A percentile compares a stretch with the other conserved stretches of the same genome.
Conservation (phyloP, 2,888 invertebrate genomes). For the Diplazon laetatorius region DNA sequence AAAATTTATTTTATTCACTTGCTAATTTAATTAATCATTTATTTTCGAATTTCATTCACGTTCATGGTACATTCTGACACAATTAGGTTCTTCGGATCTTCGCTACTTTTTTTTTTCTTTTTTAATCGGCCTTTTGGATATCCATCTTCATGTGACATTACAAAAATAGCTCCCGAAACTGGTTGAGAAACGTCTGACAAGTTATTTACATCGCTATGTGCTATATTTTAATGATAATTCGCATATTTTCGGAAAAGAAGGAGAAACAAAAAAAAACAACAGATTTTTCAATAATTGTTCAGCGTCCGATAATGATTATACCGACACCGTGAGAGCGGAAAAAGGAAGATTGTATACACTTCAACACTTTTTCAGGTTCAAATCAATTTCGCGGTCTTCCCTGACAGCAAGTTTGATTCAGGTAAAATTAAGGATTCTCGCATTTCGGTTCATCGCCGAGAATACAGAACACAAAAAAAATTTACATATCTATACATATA, state of each 20-base stretch:
- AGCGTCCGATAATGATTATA: conserved; percentile 42
- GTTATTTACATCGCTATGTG: conserved; percentile 35
- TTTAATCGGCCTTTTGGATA: conserved; percentile 21
- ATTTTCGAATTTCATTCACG: conserved; percentile 14
- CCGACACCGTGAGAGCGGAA: conserved; percentile 39
- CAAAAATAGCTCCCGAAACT: conserved; percentile 32
- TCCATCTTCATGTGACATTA: conserved; percentile 13
- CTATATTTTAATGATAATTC: conserved; percentile 42
- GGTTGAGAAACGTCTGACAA: conserved; percentile 35
- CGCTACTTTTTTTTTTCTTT: too few relatives aligned
- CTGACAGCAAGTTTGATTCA: conserved; percentile 81
- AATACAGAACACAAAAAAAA: conserved; percentile 29
- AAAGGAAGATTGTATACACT: conserved; percentile 72
- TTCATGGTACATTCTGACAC: conserved; percentile 32
- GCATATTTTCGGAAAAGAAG: too few relatives aligned
- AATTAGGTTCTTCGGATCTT: conserved; percentile 21
- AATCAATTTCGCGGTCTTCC: conserved; percentile 81
- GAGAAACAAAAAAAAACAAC: too few relatives aligned
- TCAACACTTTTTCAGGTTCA: conserved; percentile 81
- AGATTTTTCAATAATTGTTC: conserved; percentile 43
- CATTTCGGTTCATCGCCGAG: conserved; percentile 74
- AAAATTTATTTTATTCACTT: background rate
- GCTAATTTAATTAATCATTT: background rate
- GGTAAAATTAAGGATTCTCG: conserved; percentile 79
- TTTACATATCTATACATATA: background rate